A percentile compares a stretch with the other conserved stretches of the same genome.
phyloP scores from a whole-genome alignment of 2,888 invertebrate genomes.

The Polydrusus pterygomalis region DNA sequence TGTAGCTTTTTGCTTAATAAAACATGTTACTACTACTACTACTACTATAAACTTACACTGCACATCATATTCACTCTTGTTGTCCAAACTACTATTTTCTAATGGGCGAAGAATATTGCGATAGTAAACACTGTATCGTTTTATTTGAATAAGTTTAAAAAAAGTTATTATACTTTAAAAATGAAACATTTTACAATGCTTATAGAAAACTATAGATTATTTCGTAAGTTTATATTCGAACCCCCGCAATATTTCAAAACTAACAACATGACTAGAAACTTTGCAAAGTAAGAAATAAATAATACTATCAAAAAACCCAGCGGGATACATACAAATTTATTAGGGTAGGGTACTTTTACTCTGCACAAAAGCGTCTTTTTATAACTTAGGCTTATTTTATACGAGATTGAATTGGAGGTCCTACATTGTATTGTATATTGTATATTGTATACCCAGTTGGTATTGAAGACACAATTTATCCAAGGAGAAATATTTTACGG shows the following conservation, averaged over 20 bases:
- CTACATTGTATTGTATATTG: not conserved
- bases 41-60: too few relatives aligned
- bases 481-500: not conserved
- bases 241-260: not conserved
- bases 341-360: constrained; percentile 12
- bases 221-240: too few relatives aligned
- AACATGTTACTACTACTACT: too few relatives aligned
- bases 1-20: too few relatives aligned
- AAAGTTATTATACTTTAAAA: too few relatives aligned
- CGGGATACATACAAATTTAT: constrained; percentile 5
- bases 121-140: too few relatives aligned
- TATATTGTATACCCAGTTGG: not conserved
- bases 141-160: too few relatives aligned
- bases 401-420: not conserved
- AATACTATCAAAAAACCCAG: constrained; percentile 2
- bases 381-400: constrained; percentile 2
- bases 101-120: too few relatives aligned
- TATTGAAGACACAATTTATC: not conserved
- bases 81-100: too few relatives aligned
- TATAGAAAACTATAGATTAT: too few relatives aligned
- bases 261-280: not conserved
- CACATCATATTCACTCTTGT: too few relatives aligned
- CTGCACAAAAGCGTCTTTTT: constrained; percentile 3
- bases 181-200: too few relatives aligned
- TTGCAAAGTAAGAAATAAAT: constrained; percentile 6